Evolutionary conservation across 2,888 invertebrate genomes (phyloP).

Genomic region (Didymodactylos carnosus): DNA sequence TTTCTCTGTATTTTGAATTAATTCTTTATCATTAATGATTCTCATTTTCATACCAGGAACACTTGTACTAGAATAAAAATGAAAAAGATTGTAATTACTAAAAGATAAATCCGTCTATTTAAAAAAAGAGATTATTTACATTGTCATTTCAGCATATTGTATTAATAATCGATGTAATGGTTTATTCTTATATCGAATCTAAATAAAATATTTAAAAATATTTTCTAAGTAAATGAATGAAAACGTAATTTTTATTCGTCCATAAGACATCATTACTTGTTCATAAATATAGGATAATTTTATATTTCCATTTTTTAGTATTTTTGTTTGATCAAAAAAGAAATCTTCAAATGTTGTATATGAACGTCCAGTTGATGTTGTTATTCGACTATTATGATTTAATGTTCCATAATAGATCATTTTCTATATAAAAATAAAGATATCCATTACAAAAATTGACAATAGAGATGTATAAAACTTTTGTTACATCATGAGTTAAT

Average conservation of each 20-base stretch:
- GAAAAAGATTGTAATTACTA: too few species aligned
- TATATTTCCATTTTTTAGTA: neutral
- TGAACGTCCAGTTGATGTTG: neutral
- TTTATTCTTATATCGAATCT: neutral
- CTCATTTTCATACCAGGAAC: neutral
- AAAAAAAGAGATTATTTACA: neutral
- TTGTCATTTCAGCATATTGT: neutral
- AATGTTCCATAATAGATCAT: neutral
- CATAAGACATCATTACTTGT: too few species aligned
- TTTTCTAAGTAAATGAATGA: too few species aligned
- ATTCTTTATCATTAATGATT: neutral
- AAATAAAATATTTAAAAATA: too few species aligned
- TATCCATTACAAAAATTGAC: neutral
- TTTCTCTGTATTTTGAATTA: neutral
- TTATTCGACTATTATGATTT: neutral
- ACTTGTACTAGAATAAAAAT: neutral
- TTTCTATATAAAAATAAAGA: neutral
- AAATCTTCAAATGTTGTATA: neutral
- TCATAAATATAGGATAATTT: neutral
- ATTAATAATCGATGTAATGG: neutral
- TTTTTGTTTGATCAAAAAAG: neutral
- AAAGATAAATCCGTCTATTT: neutral
- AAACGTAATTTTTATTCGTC: too few species aligned
- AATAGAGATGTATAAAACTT: neutral
- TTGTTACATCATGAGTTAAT: neutral